Percentiles rank a stretch among this genome's conserved stretches.
Evolutionary conservation across 2,888 invertebrate genomes (phyloP).

Genomic region (Tachina lurida): DNA sequence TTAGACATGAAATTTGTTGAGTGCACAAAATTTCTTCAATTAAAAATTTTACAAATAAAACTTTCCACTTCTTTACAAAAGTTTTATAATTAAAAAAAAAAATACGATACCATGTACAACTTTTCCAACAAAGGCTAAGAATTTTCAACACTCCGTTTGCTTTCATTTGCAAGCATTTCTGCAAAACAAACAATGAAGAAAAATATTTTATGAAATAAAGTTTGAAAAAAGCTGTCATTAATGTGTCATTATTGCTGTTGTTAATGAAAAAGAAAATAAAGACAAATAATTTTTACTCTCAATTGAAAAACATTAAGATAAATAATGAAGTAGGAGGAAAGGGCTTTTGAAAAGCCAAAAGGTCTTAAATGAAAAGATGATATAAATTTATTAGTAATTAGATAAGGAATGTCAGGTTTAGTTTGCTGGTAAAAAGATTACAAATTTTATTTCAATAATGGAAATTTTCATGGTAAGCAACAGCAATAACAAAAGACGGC

Average conservation of each 20-base stretch:
- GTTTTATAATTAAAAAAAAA: slow-evolving; percentile 31
- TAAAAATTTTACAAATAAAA: slow-evolving; percentile 36
- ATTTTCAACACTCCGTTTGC: not conserved
- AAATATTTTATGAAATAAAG: slow-evolving; percentile 9
- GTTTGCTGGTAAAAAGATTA: not conserved
- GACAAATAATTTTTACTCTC: not conserved
- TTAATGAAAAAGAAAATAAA: not conserved
- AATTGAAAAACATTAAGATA: not conserved
- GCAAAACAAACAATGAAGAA: not conserved
- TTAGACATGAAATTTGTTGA: slow-evolving; percentile 27
- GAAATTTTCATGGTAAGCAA: not conserved
- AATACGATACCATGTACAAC: not conserved
- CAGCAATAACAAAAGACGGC: not conserved
- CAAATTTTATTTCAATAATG: not conserved
- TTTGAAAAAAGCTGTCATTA: slow-evolving; percentile 43
- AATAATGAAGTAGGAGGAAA: not conserved
- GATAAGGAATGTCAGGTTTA: slow-evolving; percentile 29
- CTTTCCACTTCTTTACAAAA: slow-evolving; percentile 28
- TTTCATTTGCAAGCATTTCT: not conserved
- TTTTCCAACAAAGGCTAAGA: slow-evolving; percentile 1
- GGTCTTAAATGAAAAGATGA: not conserved
- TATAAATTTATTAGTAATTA: slow-evolving; percentile 11
- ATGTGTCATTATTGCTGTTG: slow-evolving; percentile 29
- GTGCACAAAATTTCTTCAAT: slow-evolving; percentile 35
- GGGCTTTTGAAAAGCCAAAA: not conserved